phyloP scores from a whole-genome alignment of 2,113 vertebrate genomes.

The Petrocephalus zakoni region DNA sequence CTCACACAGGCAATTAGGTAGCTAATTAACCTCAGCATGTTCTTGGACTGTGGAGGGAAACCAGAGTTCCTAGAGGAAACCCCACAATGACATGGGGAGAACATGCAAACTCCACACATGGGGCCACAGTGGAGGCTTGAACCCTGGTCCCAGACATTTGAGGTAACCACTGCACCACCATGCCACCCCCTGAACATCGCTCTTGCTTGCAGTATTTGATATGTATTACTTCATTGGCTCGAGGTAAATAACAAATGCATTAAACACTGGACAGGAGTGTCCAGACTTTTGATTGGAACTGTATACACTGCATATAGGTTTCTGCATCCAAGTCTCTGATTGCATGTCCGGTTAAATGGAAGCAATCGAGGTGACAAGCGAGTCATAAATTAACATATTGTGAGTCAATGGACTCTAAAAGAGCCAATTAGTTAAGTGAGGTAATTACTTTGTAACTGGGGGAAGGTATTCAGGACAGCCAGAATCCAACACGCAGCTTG shows the following conservation, averaged over 20 bases:
- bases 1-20: no score
- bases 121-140: no score
- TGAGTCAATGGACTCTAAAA: slow-evolving; percentile 45
- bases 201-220: not conserved
- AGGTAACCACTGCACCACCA: no score
- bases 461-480: slow-evolving; percentile 34
- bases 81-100: no score
- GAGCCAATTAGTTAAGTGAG: slow-evolving; percentile 46
- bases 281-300: not conserved
- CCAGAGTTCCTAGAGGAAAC: no score
- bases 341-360: slow-evolving; percentile 21
- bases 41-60: no score
- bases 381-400: slow-evolving; percentile 49
- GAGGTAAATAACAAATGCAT: not conserved
- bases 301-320: not conserved
- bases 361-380: slow-evolving; percentile 47
- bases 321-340: not conserved
- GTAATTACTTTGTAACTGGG: slow-evolving; percentile 41
- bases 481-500: slow-evolving; percentile 24
- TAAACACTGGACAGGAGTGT: not conserved
- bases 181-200: not conserved
- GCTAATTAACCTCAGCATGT: no score
- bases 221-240: not conserved
- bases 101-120: no score
- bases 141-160: no score